Base-by-base conservation (phyloP, 2,113 vertebrate species). In the Pandion haliaetus region DNA sequence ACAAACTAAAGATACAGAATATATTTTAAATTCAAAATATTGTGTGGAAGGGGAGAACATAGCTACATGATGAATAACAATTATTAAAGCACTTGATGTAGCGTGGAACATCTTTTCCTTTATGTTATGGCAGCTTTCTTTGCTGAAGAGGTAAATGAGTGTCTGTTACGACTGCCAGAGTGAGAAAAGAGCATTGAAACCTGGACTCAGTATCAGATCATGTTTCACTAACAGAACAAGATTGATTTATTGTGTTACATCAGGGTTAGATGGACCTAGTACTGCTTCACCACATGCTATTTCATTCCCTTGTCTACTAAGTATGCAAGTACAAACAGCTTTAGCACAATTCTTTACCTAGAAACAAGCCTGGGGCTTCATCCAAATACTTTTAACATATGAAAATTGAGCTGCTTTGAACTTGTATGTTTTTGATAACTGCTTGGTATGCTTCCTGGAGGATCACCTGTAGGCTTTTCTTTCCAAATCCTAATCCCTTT, bases 401-500 rank as follows among this genome's bases (percentile, higher is more conserved):
- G 99, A 99, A 99, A 99, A 99, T 99, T 98, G 99, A 99, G 99
- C 98, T 98, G 98, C 99, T 99, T 99, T 99, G 99, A 99, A 99
- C 99, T 99, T 98, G 99, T 98, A 98, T 99, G 99, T 99, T 99
- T 99, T 99, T 99, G 99, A 99, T 99, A 99, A 99, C 99, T 99
- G 98, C 98, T 99, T 99, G 98, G 99, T 99, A 99, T 99, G 99
- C 99, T 99, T 99, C 99, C 99, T 99, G 98, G 98, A 99, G 99
- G 99, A 99, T 99, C 99, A 99, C 99, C 99, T 99, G 99, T 99
- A 98, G 99, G 99, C 99, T 98, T 98, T 98, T 98, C 99, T 99
- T 99, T 99, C 98, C 98, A 98, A 99, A 98, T 98, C 99, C 98
- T 99, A 99, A 99, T 99, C 99, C 99, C 99, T 99, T 99, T 99